These are phyloP conservation scores for Nannobrachium achirus DNA, from an alignment of 2,113 vertebrate genomes.

Conservation along the genomic window DNA sequence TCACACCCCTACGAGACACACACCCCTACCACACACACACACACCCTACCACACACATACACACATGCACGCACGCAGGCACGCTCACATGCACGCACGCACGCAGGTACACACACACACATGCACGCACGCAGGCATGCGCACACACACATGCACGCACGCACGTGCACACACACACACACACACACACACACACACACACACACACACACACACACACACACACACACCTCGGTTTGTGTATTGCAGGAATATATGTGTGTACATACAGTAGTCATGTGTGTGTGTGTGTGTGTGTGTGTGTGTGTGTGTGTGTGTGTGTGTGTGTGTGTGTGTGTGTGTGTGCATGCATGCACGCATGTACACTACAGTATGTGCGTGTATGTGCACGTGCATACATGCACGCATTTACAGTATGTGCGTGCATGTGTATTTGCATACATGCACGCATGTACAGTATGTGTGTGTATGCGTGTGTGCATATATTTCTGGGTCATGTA, in stretches of 20 bases:
- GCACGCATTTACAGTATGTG: too few species aligned
- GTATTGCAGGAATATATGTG: too few species aligned
- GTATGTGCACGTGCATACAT: too few species aligned
- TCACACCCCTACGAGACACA: neutral
- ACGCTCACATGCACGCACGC: neutral
- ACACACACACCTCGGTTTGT: too few species aligned
- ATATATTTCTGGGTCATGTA: too few species aligned
- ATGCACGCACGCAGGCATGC: slow-evolving; percentile 15
- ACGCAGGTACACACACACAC: slow-evolving; percentile 9
- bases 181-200: too few species aligned
- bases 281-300: too few species aligned
- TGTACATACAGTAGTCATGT: neutral
- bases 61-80: neutral
- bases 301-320: slow-evolving; percentile 10
- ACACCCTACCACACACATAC: neutral
- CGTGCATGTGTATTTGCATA: too few species aligned
- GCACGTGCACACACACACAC: too few species aligned
- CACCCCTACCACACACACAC: neutral
- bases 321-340: slow-evolving; percentile 20
- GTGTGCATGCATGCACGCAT: slow-evolving; percentile 11
- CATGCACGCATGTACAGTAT: too few species aligned
- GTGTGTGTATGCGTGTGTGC: too few species aligned
- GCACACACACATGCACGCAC: neutral
- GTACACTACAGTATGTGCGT: neutral
- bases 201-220: too few species aligned